phyloP scores from a whole-genome alignment of 2,113 vertebrate species.

The Indri indri region DNA sequence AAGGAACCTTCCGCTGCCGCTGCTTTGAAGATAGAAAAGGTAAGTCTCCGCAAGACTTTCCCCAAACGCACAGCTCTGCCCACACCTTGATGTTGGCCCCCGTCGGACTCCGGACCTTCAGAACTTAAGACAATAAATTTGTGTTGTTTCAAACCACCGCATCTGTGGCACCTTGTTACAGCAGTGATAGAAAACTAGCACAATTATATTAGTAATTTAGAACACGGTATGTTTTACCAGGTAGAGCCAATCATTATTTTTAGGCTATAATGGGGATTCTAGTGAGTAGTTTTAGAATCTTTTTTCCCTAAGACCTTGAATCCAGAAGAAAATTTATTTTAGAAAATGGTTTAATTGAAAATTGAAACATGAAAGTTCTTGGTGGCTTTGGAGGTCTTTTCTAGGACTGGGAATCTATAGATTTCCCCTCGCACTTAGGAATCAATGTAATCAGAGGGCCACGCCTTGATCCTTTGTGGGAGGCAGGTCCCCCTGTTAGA shows the following conservation, averaged over 20 bases:
- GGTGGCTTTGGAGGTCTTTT: neutral
- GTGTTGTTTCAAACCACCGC: neutral
- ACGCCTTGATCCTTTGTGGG: too few species aligned
- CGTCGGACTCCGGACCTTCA: neutral
- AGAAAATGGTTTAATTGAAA: neutral
- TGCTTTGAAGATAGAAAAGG: neutral
- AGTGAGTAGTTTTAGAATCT: neutral
- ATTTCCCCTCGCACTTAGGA: accelerated
- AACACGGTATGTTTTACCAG: neutral
- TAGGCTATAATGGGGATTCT: neutral
- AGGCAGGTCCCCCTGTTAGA: neutral
- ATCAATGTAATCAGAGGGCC: neutral
- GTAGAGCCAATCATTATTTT: neutral
- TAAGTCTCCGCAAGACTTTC: neutral
- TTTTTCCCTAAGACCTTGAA: neutral
- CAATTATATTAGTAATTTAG: too few species aligned
- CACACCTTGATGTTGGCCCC: neutral
- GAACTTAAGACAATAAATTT: neutral
- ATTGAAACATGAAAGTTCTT: neutral
- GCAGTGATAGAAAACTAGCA: neutral
- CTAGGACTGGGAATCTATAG: neutral
- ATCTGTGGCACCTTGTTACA: neutral
- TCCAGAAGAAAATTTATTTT: neutral
- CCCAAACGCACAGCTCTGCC: accelerated
- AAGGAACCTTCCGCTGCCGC: accelerated